Evolutionary conservation across 2,113 vertebrate genomes (phyloP).

Genomic region (Nerophis ophidion): DNA sequence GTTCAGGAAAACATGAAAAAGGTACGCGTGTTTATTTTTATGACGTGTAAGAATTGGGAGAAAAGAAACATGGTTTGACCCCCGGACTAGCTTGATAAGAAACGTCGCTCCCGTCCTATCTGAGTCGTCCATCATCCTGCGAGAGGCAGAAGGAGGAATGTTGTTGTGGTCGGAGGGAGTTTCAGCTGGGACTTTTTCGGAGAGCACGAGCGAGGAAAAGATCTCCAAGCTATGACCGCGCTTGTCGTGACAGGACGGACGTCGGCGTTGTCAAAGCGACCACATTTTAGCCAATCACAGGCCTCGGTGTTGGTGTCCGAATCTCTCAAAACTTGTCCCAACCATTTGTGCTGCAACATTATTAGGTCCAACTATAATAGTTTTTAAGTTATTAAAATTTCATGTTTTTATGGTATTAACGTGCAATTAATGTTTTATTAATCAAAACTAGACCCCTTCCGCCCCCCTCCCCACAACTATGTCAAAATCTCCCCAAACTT

Average conservation of each 20-base stretch:
- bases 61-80: no score
- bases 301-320: no score
- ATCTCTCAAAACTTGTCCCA: no score
- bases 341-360: no score
- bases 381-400: no score
- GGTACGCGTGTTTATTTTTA: background rate
- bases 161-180: conserved; percentile 51
- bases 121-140: conserved; percentile 23
- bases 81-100: conserved; percentile 1
- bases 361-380: no score
- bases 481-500: no score
- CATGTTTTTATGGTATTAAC: no score
- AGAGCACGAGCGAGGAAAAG: conserved; percentile 16
- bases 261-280: background rate
- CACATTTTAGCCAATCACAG: background rate
- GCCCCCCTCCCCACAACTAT: no score
- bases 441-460: no score
- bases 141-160: conserved; percentile 31
- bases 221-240: conserved; percentile 13
- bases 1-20: background rate
- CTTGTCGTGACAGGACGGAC: background rate
- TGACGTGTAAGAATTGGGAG: no score
- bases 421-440: no score
- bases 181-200: conserved; percentile 18
- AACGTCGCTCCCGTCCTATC: conserved; percentile 32